Conservation (phyloP, 2,888 invertebrate species). For the Habroteleia sp. region DNA sequence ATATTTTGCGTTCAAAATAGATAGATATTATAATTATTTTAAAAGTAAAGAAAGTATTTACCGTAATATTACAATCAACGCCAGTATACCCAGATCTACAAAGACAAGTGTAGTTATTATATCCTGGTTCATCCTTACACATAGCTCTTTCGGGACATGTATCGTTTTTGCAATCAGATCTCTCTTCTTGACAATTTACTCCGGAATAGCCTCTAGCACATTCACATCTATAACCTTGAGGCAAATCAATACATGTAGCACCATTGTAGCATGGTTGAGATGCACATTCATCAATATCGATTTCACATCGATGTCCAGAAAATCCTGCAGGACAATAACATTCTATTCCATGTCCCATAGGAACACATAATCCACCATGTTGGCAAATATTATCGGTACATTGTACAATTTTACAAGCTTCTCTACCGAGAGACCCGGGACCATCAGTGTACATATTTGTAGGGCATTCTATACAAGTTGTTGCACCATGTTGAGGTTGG, state of each 20-base stretch:
- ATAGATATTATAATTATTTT: slow-evolving; percentile 3
- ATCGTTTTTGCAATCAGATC: slow-evolving; percentile 92
- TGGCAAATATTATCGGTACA: slow-evolving; percentile 94
- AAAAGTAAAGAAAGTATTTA: slow-evolving; percentile 76
- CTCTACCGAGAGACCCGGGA: slow-evolving; percentile 89
- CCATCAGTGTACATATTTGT: slow-evolving; percentile 93
- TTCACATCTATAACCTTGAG: slow-evolving; percentile 95
- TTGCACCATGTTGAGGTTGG: slow-evolving; percentile 92
- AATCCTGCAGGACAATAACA: slow-evolving; percentile 98
- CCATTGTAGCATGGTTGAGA: slow-evolving; percentile 97
- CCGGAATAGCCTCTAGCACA: slow-evolving; percentile 94
- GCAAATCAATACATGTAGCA: slow-evolving; percentile 94
- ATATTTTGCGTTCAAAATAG: too few relatives aligned
- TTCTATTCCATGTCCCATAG: slow-evolving; percentile 93
- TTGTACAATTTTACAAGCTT: slow-evolving; percentile 93
- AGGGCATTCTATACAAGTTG: slow-evolving; percentile 93
- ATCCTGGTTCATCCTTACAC: slow-evolving; percentile 97
- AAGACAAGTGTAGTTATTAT: slow-evolving; percentile 94
- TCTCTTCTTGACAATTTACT: slow-evolving; percentile 97
- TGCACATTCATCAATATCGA: slow-evolving; percentile 96
- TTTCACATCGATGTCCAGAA: slow-evolving; percentile 95
- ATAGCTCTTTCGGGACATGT: slow-evolving; percentile 97
- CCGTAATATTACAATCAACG: slow-evolving; percentile 93
- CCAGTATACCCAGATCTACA: slow-evolving; percentile 98
- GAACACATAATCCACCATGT: slow-evolving; percentile 94